These are phyloP conservation scores for Chondrilla cf. caribensis DNA, from an alignment of 37 sponge, comb jelly and placozoan species.

Conservation along the genomic window DNA sequence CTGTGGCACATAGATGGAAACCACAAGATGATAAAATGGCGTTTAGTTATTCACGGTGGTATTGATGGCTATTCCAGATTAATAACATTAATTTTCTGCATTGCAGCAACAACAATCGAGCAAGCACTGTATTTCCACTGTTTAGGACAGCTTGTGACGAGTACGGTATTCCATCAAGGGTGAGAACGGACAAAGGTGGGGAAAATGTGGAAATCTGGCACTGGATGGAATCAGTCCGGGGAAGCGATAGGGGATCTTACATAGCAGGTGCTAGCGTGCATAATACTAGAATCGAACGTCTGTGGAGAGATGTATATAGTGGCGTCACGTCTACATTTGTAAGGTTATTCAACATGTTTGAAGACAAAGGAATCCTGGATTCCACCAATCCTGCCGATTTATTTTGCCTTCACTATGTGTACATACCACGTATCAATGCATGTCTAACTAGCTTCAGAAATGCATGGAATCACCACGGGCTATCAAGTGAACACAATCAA, in stretches of 20 bases:
- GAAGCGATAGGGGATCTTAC: conserved; percentile 4
- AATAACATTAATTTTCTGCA: conserved; percentile 15
- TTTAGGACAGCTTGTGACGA: not conserved
- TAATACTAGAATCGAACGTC: conserved; percentile 36
- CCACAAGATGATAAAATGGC: conserved; percentile 32
- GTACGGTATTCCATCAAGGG: conserved; percentile 41
- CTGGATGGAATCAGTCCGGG: conserved; percentile 28
- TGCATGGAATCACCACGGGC: conserved; percentile 27
- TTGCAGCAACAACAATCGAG: conserved; percentile 27
- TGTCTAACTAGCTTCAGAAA: not conserved
- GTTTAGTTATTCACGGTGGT: conserved; percentile 38
- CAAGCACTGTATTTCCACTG: conserved; percentile 12
- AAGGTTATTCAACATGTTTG: not conserved
- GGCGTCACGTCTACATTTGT: conserved; percentile 1
- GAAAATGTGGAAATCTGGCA: conserved; percentile 36
- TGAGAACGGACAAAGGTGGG: conserved; percentile 36
- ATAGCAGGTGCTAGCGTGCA: conserved; percentile 41
- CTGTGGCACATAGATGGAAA: conserved; percentile 46
- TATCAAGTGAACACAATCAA: not conserved
- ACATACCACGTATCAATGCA: conserved; percentile 1
- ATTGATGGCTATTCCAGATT: conserved; percentile 36
- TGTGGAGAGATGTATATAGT: conserved; percentile 34
- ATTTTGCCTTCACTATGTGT: conserved; percentile 38
- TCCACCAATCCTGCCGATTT: not conserved
- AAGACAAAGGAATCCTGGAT: conserved; percentile 21